These are phyloP conservation scores for Cylindroiulus punctatus DNA, from an alignment of 2,888 invertebrate species.

Conservation along the genomic window DNA sequence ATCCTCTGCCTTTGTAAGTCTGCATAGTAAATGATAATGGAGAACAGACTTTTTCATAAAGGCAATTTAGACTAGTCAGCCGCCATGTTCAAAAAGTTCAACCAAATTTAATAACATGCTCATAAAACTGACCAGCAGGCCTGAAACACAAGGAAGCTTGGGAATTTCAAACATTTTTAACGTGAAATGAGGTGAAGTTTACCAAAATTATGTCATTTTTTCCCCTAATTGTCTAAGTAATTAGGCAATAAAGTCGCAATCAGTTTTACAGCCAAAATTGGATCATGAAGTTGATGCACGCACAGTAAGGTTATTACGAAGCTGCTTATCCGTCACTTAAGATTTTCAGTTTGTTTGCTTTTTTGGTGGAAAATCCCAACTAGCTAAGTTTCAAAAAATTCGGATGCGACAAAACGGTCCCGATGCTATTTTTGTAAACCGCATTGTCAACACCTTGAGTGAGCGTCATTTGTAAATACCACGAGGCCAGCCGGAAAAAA, in stretches of 20 bases:
- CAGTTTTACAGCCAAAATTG: slow-evolving; percentile 33
- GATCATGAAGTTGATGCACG: slow-evolving; percentile 17
- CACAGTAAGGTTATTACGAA: background rate
- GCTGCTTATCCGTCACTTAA: background rate
- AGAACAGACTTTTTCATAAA: too few relatives aligned
- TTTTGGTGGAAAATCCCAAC: background rate
- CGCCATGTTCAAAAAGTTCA: too few relatives aligned
- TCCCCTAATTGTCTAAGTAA: background rate
- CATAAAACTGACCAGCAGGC: too few relatives aligned
- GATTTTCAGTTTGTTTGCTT: background rate
- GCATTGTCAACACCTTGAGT: slow-evolving; percentile 39
- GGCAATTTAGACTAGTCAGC: too few relatives aligned
- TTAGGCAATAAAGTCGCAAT: slow-evolving; percentile 1
- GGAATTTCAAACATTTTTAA: background rate
- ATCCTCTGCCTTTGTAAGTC: too few relatives aligned
- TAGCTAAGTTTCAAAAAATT: slow-evolving; percentile 16
- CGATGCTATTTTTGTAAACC: slow-evolving; percentile 27
- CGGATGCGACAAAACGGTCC: background rate
- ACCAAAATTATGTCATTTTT: background rate
- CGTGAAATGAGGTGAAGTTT: slow-evolving; percentile 25
- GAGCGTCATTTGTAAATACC: slow-evolving; percentile 47
- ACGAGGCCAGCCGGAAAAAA: background rate
- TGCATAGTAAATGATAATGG: too few relatives aligned
- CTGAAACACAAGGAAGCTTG: background rate
- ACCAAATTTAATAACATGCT: too few relatives aligned